Conservation (phyloP, 2,113 vertebrate species). For the Microtus oregoni region DNA sequence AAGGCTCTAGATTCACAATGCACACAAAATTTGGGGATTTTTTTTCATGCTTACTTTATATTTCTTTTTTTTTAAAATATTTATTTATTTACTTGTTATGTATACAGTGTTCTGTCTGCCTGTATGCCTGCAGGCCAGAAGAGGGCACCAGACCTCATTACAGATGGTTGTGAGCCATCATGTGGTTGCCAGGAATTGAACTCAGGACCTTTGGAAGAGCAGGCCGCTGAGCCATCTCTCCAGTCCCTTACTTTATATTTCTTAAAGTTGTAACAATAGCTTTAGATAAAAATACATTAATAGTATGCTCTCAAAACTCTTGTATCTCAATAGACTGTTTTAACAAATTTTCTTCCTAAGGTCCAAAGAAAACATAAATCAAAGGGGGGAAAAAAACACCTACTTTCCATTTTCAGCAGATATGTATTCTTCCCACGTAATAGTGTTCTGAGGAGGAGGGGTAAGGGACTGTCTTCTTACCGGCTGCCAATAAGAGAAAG, state of each 20-base stretch:
- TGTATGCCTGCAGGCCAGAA: too few species aligned
- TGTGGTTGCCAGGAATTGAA: too few species aligned
- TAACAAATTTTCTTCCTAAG: conserved; percentile 20
- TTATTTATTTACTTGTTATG: too few species aligned
- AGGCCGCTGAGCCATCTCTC: too few species aligned
- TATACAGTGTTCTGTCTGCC: too few species aligned
- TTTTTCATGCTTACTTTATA: background rate
- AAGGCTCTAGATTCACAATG: background rate
- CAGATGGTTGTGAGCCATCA: too few species aligned
- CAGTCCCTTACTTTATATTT: background rate
- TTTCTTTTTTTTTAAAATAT: too few species aligned
- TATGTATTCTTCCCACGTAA: conserved; percentile 99
- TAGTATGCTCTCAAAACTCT: background rate
- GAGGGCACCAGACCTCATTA: too few species aligned
- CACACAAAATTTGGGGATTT: background rate
- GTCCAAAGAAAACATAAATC: conserved; percentile 6
- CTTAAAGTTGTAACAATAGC: background rate
- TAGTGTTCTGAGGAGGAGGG: conserved; percentile 94
- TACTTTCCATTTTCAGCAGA: conserved; percentile 97
- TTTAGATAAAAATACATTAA: conserved; percentile 34
- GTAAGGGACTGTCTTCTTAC: conserved; percentile 95
- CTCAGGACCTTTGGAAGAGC: too few species aligned
- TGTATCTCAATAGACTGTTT: background rate
- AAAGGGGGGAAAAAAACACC: conserved; percentile 70
- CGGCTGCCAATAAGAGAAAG: conserved; percentile 86